Conservation (phyloP, 2,797 vertebrate genomes). For the Anniella stebbinsi region DNA sequence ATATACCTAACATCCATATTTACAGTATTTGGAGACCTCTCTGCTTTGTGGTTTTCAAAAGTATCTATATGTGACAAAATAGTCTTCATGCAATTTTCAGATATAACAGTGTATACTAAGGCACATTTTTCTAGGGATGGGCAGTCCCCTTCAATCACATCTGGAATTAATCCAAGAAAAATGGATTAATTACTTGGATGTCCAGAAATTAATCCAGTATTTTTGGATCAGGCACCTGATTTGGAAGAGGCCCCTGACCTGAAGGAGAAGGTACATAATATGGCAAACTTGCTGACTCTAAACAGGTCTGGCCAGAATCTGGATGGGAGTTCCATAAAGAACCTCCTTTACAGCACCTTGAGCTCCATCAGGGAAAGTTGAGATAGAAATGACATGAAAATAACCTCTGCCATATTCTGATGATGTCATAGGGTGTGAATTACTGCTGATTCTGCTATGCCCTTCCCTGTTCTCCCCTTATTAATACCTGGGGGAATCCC, state of each 20-base stretch:
- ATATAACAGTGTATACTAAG: no score
- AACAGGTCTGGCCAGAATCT: not conserved
- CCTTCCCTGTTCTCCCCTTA: not conserved
- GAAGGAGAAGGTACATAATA: not conserved
- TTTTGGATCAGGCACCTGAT: not conserved
- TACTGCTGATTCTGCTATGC: no score
- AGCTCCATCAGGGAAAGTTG: not conserved
- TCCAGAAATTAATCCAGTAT: not conserved
- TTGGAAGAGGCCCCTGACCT: not conserved
- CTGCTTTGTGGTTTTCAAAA: not conserved
- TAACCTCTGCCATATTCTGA: not conserved
- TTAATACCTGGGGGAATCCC: not conserved
- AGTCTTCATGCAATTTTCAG: not conserved
- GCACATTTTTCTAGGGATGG: not conserved
- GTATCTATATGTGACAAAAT: not conserved
- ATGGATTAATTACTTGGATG: not conserved
- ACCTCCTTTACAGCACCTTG: not conserved
- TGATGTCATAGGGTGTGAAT: not conserved
- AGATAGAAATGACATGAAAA: not conserved
- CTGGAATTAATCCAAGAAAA: not conserved
- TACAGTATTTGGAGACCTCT: not conserved
- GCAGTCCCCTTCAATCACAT: not conserved
- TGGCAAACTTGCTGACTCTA: not conserved
- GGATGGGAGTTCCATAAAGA: not conserved
- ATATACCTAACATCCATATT: not conserved